Evolutionary conservation across 2,888 invertebrate species (phyloP).

Genomic region (Lasioglossum marginatum): DNA sequence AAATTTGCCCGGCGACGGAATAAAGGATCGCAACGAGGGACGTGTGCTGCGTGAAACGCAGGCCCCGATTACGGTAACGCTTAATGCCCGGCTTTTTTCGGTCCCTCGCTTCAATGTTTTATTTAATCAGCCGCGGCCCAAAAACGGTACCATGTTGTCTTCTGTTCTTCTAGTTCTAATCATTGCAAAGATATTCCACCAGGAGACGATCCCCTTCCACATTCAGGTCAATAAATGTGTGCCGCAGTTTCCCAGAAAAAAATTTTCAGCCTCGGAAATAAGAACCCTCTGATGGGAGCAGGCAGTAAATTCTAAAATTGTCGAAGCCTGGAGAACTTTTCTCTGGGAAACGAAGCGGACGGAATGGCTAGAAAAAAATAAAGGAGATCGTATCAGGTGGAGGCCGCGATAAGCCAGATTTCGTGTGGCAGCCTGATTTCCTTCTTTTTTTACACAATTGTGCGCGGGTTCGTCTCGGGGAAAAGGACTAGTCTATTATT

Average conservation of each 20-base stretch:
- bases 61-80: neutral
- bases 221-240: neutral
- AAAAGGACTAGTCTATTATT: conserved; percentile 60
- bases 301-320: neutral
- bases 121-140: neutral
- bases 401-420: conserved; percentile 39
- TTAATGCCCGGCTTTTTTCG: neutral
- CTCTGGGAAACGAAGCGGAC: conserved; percentile 4
- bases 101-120: neutral
- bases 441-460: conserved; percentile 21
- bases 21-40: conserved; percentile 36
- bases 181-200: neutral
- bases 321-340: neutral
- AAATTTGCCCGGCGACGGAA: conserved; percentile 33
- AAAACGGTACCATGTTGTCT: neutral
- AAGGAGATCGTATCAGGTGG: conserved; percentile 41
- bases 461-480: conserved; percentile 25
- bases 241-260: neutral
- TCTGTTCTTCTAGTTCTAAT: neutral
- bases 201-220: neutral
- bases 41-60: conserved; percentile 21
- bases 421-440: conserved; percentile 26
- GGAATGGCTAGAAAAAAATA: neutral
- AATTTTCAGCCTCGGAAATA: neutral
- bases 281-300: neutral